Conservation (phyloP, 2,113 vertebrate genomes). For the Todiramphus saurophagus region DNA sequence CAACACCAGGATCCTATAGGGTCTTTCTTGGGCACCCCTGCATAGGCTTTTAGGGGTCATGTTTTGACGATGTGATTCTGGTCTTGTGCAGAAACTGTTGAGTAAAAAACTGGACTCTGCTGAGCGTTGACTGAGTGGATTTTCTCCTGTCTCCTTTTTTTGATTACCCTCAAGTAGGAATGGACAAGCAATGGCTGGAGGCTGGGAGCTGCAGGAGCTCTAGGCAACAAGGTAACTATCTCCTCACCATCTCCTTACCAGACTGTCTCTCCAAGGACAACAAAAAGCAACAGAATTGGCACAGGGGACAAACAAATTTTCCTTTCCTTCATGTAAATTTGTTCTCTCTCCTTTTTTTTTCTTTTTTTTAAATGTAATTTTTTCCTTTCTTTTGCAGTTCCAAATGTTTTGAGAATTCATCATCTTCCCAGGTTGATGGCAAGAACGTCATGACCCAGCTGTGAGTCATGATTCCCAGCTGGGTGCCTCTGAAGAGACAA, state of each 20-base stretch:
- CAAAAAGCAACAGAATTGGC: background rate
- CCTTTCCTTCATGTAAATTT: background rate
- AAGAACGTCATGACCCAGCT: background rate
- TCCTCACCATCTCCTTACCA: background rate
- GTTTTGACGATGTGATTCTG: background rate
- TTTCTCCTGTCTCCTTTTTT: background rate
- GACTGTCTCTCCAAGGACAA: background rate
- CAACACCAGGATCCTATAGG: background rate
- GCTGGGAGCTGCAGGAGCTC: background rate
- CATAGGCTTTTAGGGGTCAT: background rate
- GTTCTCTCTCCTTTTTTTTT: background rate
- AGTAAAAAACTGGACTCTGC: background rate
- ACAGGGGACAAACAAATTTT: background rate
- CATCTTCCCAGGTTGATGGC: constrained; percentile 8
- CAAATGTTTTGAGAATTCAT: background rate
- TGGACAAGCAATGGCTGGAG: background rate
- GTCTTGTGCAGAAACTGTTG: background rate
- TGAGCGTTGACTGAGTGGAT: background rate
- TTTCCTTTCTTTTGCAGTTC: background rate
- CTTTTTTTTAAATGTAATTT: background rate
- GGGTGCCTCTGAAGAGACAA: constrained; percentile 9
- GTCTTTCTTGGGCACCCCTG: too few relatives aligned
- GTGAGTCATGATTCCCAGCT: constrained; percentile 32
- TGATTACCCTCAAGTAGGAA: background rate
- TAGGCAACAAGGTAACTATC: background rate